These are phyloP conservation scores for Mus minutoides DNA, from an alignment of 2,797 vertebrate genomes.

Conservation along the genomic window DNA sequence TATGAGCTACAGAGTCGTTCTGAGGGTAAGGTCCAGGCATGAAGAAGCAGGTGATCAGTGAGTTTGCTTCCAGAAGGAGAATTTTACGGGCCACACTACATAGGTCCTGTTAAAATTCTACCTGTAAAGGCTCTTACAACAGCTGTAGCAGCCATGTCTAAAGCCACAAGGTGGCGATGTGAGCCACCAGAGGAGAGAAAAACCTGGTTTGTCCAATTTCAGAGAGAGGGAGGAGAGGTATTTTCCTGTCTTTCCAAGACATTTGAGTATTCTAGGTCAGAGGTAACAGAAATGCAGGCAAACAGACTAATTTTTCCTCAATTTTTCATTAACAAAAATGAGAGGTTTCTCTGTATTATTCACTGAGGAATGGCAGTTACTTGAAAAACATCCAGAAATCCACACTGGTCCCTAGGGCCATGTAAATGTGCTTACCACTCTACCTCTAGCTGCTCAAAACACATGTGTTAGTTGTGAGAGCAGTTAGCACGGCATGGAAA, in stretches of 20 bases:
- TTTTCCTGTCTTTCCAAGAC: constrained; percentile 33
- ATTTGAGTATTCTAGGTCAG: neutral
- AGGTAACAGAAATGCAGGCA: neutral
- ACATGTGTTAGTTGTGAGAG: neutral
- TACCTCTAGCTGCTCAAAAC: neutral
- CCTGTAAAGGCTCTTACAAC: neutral
- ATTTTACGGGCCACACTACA: neutral
- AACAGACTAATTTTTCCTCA: neutral
- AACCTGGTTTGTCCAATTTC: neutral
- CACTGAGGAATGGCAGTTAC: neutral
- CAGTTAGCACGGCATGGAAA: neutral
- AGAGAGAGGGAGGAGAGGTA: neutral
- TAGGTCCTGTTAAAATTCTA: neutral
- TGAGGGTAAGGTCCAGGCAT: neutral
- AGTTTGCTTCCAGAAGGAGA: neutral
- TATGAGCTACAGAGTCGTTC: neutral
- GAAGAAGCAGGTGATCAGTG: neutral
- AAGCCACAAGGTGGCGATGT: constrained; percentile 65
- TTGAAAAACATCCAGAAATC: neutral
- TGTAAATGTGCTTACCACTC: neutral
- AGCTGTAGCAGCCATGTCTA: neutral
- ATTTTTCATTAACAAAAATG: neutral
- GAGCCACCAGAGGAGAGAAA: neutral
- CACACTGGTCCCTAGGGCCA: neutral
- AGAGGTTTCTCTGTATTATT: neutral